Base-by-base conservation (phyloP, 2,888 invertebrate species). In the Agrochola macilenta region DNA sequence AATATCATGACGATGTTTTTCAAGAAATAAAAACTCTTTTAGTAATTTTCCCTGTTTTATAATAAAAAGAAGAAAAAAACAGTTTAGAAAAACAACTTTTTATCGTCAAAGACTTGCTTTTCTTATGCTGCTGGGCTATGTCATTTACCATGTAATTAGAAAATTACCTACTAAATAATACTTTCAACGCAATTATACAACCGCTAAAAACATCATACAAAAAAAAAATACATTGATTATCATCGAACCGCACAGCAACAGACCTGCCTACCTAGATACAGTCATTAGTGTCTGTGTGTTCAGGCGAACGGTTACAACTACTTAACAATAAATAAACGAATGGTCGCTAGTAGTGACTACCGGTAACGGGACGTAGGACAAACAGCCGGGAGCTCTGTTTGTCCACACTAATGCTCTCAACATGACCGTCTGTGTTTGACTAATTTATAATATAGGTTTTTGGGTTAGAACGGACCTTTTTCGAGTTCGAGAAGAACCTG, bases 291-390 rank as follows among this genome's bases (percentile, higher is more conserved):
- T n/a, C 35, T 65, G 58, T 82, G 52, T 82, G 63, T 14, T 69
- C 11, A 82, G 60, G 63, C 70, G 54, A 84, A 80, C 87, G 85
- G 82, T 83, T 71, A 78, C 86, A 77, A n/a, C 69, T 91, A n/a
- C n/a, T n/a, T n/a, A 91, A 92, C 90, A 87, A 90, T 89, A 90
- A 82, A 90, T 83, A 91, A 91, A 93, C 85, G 76, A 58, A 43
- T 64, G 69, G 35, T 52, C 68, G 43, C 69, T 20, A 9, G 39
- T 39, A 57, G 43, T 9, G 30, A 61, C 61, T 52, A 61, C 73
- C 73, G 68, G 69, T 89, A 90, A 90, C 89, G 91, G 90, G 84
- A 85, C 83, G 76, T 49, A 76, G 30, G 54, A 43, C 83, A 84
- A 85, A 86, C 78, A 85, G 68, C 60, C 80, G 76, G 80, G 75